A percentile compares a stretch with the other conserved stretches of the same genome.
phyloP scores from a whole-genome alignment of 2,888 invertebrate genomes.

The Hirtodrosophila alboralis region DNA sequence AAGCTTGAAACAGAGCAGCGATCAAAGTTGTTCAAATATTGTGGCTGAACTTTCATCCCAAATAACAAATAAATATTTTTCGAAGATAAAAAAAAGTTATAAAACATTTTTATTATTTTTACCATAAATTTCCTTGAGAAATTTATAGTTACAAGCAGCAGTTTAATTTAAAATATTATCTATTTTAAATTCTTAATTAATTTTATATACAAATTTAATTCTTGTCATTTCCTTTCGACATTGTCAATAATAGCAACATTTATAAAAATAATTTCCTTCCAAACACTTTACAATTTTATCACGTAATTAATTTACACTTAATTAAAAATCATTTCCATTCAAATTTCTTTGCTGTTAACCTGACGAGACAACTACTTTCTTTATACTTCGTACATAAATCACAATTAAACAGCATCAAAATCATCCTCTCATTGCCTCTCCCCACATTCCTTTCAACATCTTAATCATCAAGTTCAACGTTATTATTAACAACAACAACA shows the following conservation, averaged over 20 bases:
- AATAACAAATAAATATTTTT: conserved; percentile 3
- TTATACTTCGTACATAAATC: conserved; percentile 68
- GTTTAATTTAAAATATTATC: too few species aligned
- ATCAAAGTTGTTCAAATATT: conserved; percentile 20
- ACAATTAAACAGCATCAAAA: conserved; percentile 52
- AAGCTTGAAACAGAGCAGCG: conserved; percentile 44
- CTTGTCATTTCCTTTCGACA: too few species aligned
- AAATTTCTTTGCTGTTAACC: conserved; percentile 8
- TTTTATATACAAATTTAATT: too few species aligned
- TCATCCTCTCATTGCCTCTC: conserved; percentile 4
- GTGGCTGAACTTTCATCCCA: conserved; percentile 27
- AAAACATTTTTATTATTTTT: background rate
- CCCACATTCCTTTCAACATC: conserved; percentile 37
- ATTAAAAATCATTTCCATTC: conserved; percentile 8
- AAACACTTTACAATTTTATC: too few species aligned
- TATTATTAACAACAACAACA: conserved; percentile 15
- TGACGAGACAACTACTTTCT: conserved; percentile 36
- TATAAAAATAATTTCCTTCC: too few species aligned
- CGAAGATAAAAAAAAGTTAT: background rate
- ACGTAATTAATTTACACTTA: conserved; percentile 5
- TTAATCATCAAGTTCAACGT: conserved; percentile 26
- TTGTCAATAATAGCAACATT: too few species aligned
- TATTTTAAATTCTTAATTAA: too few species aligned
- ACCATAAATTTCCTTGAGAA: too few species aligned
- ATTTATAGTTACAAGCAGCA: too few species aligned